Percentiles rank a stretch among this genome's conserved stretches.
Evolutionary conservation across 2,797 vertebrate genomes (phyloP).

Genomic region (Rhyacichthys aspro): DNA sequence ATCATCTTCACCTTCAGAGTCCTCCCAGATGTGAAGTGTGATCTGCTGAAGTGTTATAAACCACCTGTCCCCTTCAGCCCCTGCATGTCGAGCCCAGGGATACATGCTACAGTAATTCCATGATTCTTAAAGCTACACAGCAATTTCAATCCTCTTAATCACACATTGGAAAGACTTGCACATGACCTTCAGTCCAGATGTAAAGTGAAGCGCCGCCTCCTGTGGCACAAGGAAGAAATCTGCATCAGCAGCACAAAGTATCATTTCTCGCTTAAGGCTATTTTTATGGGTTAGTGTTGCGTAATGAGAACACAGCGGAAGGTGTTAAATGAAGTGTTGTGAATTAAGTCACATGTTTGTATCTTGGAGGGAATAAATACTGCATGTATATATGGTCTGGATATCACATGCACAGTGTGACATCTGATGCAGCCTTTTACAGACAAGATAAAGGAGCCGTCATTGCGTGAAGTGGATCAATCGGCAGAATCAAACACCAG

Average conservation of each 20-base stretch:
- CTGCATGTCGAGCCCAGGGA: constrained; percentile 35
- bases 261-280: constrained; percentile 29
- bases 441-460: constrained; percentile 13
- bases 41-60: constrained; percentile 18
- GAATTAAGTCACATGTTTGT: constrained; percentile 51
- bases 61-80: background rate
- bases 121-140: constrained; percentile 25
- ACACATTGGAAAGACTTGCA: constrained; percentile 37
- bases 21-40: no score
- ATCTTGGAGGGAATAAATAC: constrained; percentile 36
- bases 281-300: constrained; percentile 62
- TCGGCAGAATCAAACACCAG: no score
- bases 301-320: constrained; percentile 55
- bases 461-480: background rate
- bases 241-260: constrained; percentile 12
- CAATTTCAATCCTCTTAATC: constrained; percentile 47
- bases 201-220: constrained; percentile 30
- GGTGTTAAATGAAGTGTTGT: constrained; percentile 67
- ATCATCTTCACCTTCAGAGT: constrained; percentile 30
- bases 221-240: constrained; percentile 23
- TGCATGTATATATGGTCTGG: constrained; percentile 35
- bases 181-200: constrained; percentile 49
- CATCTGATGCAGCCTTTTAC: constrained; percentile 4
- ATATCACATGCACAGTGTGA: constrained; percentile 10
- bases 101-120: constrained; percentile 28